A percentile compares a stretch with the other conserved stretches of the same genome.
These are phyloP conservation scores for Cyclargus thomasi DNA, from an alignment of 1,140 invertebrate species.

Conservation along the genomic window DNA sequence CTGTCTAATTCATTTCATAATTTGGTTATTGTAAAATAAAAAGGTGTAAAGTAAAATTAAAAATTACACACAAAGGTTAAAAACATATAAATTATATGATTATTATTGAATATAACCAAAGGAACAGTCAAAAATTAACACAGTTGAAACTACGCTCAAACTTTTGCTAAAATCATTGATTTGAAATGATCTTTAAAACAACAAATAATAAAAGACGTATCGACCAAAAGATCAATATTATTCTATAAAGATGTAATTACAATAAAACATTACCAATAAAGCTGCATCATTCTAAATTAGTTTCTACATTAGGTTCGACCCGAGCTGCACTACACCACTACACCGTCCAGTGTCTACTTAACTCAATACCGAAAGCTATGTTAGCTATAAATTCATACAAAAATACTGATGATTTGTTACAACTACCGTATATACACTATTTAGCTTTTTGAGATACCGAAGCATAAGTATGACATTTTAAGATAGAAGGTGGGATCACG, in stretches of 20 bases:
- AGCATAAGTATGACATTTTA: slow-evolving; percentile 9
- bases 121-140: too few relatives aligned
- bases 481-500: not conserved
- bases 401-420: slow-evolving; percentile 24
- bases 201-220: too few relatives aligned
- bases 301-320: not conserved
- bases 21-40: not conserved
- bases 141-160: too few relatives aligned
- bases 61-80: not conserved
- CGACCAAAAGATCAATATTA: too few relatives aligned
- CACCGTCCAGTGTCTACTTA: not conserved
- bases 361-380: slow-evolving; percentile 13
- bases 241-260: too few relatives aligned
- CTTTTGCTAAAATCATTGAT: too few relatives aligned
- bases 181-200: too few relatives aligned
- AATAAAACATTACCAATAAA: not conserved
- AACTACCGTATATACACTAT: slow-evolving; percentile 12
- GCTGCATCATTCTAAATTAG: not conserved
- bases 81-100: not conserved
- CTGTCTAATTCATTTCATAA: not conserved
- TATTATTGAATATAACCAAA: too few relatives aligned
- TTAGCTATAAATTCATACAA: slow-evolving; percentile 19
- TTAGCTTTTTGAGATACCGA: not conserved
- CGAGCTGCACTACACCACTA: not conserved
- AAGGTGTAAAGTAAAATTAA: not conserved